Base-by-base conservation (phyloP, 2,113 vertebrate genomes). In the Phrynocephalus versicolor region DNA sequence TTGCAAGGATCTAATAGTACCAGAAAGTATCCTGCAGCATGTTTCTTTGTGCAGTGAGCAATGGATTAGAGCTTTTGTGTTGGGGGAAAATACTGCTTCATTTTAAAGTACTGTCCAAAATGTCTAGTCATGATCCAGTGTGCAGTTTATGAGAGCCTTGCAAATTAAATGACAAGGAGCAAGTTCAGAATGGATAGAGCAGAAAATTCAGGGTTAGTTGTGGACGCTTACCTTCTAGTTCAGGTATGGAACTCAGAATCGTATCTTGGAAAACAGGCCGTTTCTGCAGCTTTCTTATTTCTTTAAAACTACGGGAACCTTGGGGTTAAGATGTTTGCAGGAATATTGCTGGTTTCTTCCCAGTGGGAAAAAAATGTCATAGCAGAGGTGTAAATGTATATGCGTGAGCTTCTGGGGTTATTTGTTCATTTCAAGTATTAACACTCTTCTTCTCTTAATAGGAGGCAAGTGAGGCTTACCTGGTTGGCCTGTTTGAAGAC, bases 401-500 rank as follows among this genome's bases (percentile, higher is more conserved):
- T 58, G 33, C 6, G 23, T 85, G 15, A 23, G 62, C 25, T 45
- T 78, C 67, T 57, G 67, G 1, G 0, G 10, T 9, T 51, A 81
- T 69, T 67, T 27, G 62, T 73, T 81, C 10, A 13, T 1, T 93
- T 30, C 89, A 85, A 69, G 23, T 2, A 76, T 76, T 39, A 35
- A 65, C 72, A 89, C 41, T 21, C 74, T 84, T 39, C 87, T 95
- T 60, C 76, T 88, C 45, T 58, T 85, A 75, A 85, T 89, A 97
- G 97, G 97, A 97, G 96, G 97, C 97, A 88, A 97, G 97, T 87
- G 97, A 97, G 94, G 97, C 97, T 92, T 97, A 97, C 92, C 95
- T 97, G 95, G 97, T 97, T 94, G 97, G 97, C 94, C 96, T 97
- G 93, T 97, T 97, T 94, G 97, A 97, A 96, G 97, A 97, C 90